Conservation (phyloP, 1,140 invertebrate species). For the Kradibia gibbosae region DNA sequence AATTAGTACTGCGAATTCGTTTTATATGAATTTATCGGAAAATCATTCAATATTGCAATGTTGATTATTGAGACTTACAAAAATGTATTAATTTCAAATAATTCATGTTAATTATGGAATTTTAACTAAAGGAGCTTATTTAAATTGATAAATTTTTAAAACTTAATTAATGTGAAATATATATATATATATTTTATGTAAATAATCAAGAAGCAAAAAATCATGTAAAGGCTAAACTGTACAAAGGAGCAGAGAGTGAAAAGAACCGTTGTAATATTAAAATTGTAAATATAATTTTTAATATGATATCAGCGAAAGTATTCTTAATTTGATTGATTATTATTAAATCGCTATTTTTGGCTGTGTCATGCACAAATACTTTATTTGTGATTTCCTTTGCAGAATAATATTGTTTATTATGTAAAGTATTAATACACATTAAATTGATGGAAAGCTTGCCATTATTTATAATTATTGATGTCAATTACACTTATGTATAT, state of each 20-base stretch:
- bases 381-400: conserved; percentile 43
- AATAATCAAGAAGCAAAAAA: conserved; percentile 39
- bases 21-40: background rate
- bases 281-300: conserved; percentile 47
- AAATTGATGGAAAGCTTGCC: conserved; percentile 8
- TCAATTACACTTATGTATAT: background rate
- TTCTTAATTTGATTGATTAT: conserved; percentile 17
- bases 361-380: conserved; percentile 49
- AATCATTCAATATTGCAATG: background rate
- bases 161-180: conserved; percentile 22
- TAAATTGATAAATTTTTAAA: background rate
- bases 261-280: conserved; percentile 35
- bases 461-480: conserved; percentile 23
- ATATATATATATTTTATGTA: conserved; percentile 48
- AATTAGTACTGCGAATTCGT: background rate
- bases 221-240: conserved; percentile 25
- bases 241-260: conserved; percentile 18
- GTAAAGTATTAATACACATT: conserved; percentile 19
- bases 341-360: conserved; percentile 45
- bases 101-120: background rate
- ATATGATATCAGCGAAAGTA: conserved; percentile 31
- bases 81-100: conserved; percentile 16
- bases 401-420: conserved; percentile 28
- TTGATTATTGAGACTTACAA: background rate
- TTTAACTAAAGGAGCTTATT: conserved; percentile 11